Evolutionary conservation across 1,140 invertebrate genomes (phyloP).

Genomic region (Cylas formicarius): DNA sequence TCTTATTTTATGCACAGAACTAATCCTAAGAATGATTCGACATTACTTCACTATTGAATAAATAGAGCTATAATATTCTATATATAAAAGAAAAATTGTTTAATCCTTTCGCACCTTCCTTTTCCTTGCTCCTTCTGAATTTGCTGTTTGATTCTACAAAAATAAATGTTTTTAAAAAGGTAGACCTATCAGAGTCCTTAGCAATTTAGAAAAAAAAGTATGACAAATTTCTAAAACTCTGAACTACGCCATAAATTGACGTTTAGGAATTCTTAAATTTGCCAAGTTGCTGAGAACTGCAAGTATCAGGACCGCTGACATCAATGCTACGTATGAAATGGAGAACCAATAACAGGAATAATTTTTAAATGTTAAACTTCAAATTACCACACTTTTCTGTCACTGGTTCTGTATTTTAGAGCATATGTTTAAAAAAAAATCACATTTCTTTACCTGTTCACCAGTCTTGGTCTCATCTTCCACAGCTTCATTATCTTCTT

Average conservation of each 20-base stretch:
- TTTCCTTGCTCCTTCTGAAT: conserved; percentile 46
- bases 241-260: conserved; percentile 4
- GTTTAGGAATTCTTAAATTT: not conserved
- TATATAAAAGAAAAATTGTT: too few species aligned
- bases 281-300: not conserved
- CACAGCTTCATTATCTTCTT: conserved; percentile 42
- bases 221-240: conserved; percentile 10
- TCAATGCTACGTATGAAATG: not conserved
- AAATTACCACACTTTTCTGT: too few species aligned
- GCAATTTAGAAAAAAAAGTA: too few species aligned
- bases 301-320: conserved; percentile 1
- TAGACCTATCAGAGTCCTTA: not conserved
- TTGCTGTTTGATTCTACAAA: conserved; percentile 13
- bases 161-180: conserved; percentile 3
- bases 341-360: conserved; percentile 3
- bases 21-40: too few species aligned
- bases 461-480: conserved; percentile 11
- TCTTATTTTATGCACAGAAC: too few species aligned
- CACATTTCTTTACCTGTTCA: not conserved
- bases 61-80: too few species aligned
- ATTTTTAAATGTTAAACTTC: too few species aligned
- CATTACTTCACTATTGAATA: too few species aligned
- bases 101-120: conserved; percentile 50
- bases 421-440: not conserved
- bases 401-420: not conserved